Percentiles rank a stretch among this genome's conserved stretches.
phyloP scores from a whole-genome alignment of 2,888 invertebrate genomes.

The Drosophila imparisetae region DNA sequence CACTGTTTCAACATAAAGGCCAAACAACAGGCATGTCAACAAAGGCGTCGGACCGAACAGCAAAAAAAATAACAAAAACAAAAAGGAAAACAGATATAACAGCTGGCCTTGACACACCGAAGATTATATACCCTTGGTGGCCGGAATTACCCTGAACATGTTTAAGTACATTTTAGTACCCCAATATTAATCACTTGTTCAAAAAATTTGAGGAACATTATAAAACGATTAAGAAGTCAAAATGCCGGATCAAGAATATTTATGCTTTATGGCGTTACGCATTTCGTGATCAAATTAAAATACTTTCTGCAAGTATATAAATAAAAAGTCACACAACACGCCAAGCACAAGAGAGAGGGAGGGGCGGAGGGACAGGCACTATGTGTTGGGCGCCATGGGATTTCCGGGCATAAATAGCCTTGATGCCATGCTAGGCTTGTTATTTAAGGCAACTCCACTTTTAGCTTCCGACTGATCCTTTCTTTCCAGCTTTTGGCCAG shows the following conservation, averaged over 20 bases:
- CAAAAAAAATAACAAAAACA: slow-evolving; percentile 20
- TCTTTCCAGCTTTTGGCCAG: slow-evolving; percentile 27
- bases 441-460: slow-evolving; percentile 47
- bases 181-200: neutral
- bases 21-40: slow-evolving; percentile 43
- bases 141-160: neutral
- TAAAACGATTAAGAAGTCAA: neutral
- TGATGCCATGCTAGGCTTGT: slow-evolving; percentile 54
- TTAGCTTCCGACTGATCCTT: slow-evolving; percentile 24
- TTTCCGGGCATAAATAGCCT: slow-evolving; percentile 57
- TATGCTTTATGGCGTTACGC: neutral
- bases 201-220: neutral
- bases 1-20: slow-evolving; percentile 16
- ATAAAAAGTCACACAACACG: slow-evolving; percentile 10
- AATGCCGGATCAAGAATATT: neutral
- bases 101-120: neutral
- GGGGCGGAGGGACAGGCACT: slow-evolving; percentile 3
- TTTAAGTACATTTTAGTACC: neutral
- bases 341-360: slow-evolving; percentile 1
- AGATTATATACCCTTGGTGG: neutral
- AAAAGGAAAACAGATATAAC: neutral
- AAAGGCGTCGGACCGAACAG: slow-evolving; percentile 42
- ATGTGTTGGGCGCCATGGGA: slow-evolving; percentile 28
- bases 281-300: neutral
- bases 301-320: neutral